These are phyloP conservation scores for Leptobrachium leishanense DNA, from an alignment of 2,113 vertebrate genomes.

Conservation along the genomic window DNA sequence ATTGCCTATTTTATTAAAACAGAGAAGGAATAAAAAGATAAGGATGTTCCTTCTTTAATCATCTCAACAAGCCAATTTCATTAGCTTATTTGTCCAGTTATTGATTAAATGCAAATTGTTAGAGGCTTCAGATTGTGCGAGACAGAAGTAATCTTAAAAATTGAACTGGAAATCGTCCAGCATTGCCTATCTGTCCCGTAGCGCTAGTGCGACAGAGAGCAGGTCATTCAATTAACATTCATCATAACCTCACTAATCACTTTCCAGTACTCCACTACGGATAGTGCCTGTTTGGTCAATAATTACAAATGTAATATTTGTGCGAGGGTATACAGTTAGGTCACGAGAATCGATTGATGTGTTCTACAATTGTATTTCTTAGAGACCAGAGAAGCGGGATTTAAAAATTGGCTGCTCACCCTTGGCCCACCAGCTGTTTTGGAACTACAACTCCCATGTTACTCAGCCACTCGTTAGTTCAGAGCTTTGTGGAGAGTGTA, in stretches of 20 bases:
- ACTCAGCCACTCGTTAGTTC: too few relatives aligned
- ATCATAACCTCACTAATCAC: constrained; percentile 38
- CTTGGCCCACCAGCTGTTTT: too few relatives aligned
- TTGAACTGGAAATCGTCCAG: constrained; percentile 43
- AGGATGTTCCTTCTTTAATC: constrained; percentile 42
- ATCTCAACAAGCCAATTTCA: constrained; percentile 46
- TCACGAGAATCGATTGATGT: constrained; percentile 20
- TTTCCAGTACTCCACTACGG: constrained; percentile 16
- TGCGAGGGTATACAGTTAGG: constrained; percentile 5
- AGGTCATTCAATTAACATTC: constrained; percentile 44
- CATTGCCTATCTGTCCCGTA: constrained; percentile 13
- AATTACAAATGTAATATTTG: constrained; percentile 44
- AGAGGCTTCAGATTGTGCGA: constrained; percentile 11
- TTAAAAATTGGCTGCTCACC: neutral
- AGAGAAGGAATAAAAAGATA: constrained; percentile 36
- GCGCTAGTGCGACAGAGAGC: constrained; percentile 7
- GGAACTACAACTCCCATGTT: too few relatives aligned
- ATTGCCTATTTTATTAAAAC: constrained; percentile 44
- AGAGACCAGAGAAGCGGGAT: neutral
- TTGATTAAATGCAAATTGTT: constrained; percentile 47
- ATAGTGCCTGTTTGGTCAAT: constrained; percentile 19
- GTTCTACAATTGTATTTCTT: constrained; percentile 4
- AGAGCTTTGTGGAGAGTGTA: too few relatives aligned
- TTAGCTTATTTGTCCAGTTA: constrained; percentile 47
- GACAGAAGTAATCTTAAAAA: constrained; percentile 48